Evolutionary conservation across 2,113 vertebrate genomes (phyloP), one percentile per base, ranked within the genome.

Genomic region (Chionomys nivalis): DNA sequence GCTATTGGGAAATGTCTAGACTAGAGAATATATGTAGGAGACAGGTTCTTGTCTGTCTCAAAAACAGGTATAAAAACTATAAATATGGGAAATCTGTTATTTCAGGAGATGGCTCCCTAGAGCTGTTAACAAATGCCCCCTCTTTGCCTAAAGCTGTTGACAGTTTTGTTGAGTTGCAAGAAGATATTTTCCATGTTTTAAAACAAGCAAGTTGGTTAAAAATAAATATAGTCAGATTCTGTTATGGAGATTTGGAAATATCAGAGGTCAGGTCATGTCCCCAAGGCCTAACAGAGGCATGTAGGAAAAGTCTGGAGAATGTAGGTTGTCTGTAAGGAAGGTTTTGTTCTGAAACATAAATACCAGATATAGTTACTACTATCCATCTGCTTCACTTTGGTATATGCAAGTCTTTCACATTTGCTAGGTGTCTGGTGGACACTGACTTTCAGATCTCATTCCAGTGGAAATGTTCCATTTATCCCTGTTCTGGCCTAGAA

Each of bases 211-310:
- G 5, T 88, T 93, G 47, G 78, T 68, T 96, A 96, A 96, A 96
- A 85, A 95, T 94, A 90, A 96, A 94, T 47, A 90, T 23, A 81
- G 7, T 83, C 49, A 88, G 7, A 90, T 61, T 47, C 49, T 93
- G 83, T 83, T 93, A 96, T 52, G 19, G 39, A 97, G 31, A 93
- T 93, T 89, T 96, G 36, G 66, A 93, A 94, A 72, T 95, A 94
- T 85, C 72, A 97, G 70, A 90, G 76, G 16, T 86, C 81, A 95
- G 63, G 81, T 94, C 83, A 93, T 95, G 24, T 77, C 95, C 79
- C 36, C 65, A 68, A 90, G n/a, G 17, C 31, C 63, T 89, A 97
- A 91, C 31, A 76, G 39, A 49, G 68, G 65, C 42, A 8, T 97
- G 7, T 52, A 94, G 42, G 75, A 82, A 97, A 96, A 94, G 70